Conservation (phyloP, 2,888 invertebrate species). For the Dicranocentrus wangi region DNA sequence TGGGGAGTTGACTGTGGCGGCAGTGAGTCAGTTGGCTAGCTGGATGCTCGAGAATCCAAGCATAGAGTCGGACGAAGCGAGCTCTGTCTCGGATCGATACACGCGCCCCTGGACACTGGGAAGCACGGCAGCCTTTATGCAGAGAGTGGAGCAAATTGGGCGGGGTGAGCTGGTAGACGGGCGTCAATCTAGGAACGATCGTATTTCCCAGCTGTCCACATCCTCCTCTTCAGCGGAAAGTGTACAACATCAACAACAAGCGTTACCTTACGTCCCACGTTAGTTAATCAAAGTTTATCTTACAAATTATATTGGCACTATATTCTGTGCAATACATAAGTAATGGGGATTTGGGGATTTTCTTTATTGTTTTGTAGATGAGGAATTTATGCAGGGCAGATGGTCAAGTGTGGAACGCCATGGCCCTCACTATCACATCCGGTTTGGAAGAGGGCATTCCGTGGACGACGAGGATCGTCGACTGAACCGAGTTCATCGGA, state of each 20-base stretch:
- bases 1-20: constrained; percentile 76
- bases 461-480: constrained; percentile 61
- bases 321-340: not conserved
- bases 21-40: constrained; percentile 79
- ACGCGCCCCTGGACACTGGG: constrained; percentile 68
- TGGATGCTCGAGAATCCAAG: constrained; percentile 81
- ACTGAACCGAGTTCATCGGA: constrained; percentile 11
- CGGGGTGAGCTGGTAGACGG: constrained; percentile 26
- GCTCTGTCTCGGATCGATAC: constrained; percentile 34
- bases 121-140: constrained; percentile 46
- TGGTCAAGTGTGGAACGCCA: not conserved
- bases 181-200: constrained; percentile 3
- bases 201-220: constrained; percentile 5
- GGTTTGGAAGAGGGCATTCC: constrained; percentile 46
- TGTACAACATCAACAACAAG: constrained; percentile 25
- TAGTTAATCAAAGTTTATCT: not conserved
- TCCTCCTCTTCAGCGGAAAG: constrained; percentile 33
- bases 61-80: constrained; percentile 73
- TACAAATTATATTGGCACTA: not conserved
- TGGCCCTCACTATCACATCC: constrained; percentile 29
- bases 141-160: constrained; percentile 50
- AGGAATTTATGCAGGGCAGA: constrained; percentile 17
- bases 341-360: constrained; percentile 14
- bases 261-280: constrained; percentile 3
- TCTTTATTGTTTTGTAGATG: constrained; percentile 10